Evolutionary conservation across 2,797 vertebrate genomes (phyloP).

Genomic region (Malacoctenus gilli): DNA sequence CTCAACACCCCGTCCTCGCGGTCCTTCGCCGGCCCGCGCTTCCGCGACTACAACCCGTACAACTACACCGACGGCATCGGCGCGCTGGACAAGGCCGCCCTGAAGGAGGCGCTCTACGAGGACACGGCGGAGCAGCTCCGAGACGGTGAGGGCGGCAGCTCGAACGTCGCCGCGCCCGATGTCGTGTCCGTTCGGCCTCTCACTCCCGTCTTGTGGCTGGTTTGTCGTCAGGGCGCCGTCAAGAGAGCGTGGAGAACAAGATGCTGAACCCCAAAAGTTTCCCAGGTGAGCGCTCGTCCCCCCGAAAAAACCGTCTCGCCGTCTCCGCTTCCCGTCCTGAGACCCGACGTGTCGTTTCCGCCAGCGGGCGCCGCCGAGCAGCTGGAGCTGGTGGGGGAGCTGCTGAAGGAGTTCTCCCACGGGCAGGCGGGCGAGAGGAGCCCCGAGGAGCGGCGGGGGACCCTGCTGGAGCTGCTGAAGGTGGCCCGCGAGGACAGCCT

Average conservation of each 20-base stretch:
- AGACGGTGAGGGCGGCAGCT: slow-evolving; percentile 79
- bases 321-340: not conserved
- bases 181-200: too few relatives aligned
- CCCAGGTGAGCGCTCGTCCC: slow-evolving; percentile 60
- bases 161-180: too few relatives aligned
- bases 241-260: slow-evolving; percentile 78
- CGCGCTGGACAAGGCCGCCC: slow-evolving; percentile 85
- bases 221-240: slow-evolving; percentile 62
- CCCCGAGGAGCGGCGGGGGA: slow-evolving; percentile 89
- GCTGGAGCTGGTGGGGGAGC: slow-evolving; percentile 91
- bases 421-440: slow-evolving; percentile 82
- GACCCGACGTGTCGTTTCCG: too few relatives aligned
- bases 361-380: slow-evolving; percentile 67
- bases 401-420: slow-evolving; percentile 94
- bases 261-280: slow-evolving; percentile 70
- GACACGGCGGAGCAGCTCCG: slow-evolving; percentile 87
- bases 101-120: slow-evolving; percentile 89
- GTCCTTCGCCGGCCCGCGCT: slow-evolving; percentile 85
- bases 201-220: not conserved
- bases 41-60: slow-evolving; percentile 90
- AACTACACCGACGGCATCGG: slow-evolving; percentile 88
- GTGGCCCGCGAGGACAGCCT: slow-evolving; percentile 92
- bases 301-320: not conserved
- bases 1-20: slow-evolving; percentile 92
- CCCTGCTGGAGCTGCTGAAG: slow-evolving; percentile 92